Percentiles rank a stretch among this genome's conserved stretches.
phyloP scores from a whole-genome alignment of 1,140 invertebrate species.

The Caerostris darwini region DNA sequence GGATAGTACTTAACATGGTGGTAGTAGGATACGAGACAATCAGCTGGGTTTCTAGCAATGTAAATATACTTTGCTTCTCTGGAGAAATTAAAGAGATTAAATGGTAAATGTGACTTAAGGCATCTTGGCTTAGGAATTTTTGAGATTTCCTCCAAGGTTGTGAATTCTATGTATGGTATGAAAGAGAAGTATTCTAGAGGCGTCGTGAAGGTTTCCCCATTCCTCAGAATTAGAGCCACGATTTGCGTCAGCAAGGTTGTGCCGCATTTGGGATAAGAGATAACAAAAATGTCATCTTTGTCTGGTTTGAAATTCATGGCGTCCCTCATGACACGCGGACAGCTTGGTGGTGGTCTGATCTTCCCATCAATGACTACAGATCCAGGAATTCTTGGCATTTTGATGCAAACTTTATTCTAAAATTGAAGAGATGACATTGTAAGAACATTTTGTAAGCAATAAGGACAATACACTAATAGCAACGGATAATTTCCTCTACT shows the following conservation, averaged over 20 bases:
- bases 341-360: not conserved
- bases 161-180: constrained; percentile 52
- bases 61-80: too few relatives aligned
- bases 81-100: constrained; percentile 39
- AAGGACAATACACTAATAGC: too few relatives aligned
- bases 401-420: not conserved
- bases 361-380: not conserved
- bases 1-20: too few relatives aligned
- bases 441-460: too few relatives aligned
- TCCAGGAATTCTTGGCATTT: not conserved
- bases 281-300: constrained; percentile 74
- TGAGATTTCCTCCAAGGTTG: constrained; percentile 4
- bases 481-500: too few relatives aligned
- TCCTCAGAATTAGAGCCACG: constrained; percentile 23
- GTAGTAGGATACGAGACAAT: too few relatives aligned
- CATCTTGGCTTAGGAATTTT: not conserved
- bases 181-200: not conserved
- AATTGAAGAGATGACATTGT: not conserved
- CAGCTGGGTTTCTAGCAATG: too few relatives aligned
- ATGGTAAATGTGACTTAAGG: constrained; percentile 73
- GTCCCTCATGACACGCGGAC: not conserved
- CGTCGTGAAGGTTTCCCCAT: not conserved
- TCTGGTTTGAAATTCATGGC: constrained; percentile 69
- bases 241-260: constrained; percentile 82
- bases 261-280: constrained; percentile 78